Base-by-base conservation (phyloP, 2,888 invertebrate genomes). In the Brachyptera putata region DNA sequence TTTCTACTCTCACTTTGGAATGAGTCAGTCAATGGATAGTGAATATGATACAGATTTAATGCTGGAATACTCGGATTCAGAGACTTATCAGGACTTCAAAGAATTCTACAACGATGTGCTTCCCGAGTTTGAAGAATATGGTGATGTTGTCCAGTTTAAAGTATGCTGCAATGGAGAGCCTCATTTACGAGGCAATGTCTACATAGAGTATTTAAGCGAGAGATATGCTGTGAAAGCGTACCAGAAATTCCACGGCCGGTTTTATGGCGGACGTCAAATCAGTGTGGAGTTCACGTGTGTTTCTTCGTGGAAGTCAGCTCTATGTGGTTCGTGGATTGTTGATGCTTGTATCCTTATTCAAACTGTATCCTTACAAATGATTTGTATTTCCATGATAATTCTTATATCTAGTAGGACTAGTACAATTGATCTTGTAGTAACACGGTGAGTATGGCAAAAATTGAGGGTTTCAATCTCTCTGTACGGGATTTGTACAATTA, bases 121-220 rank as follows among this genome's bases (percentile, higher is more conserved):
- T 34, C 84, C 86, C 1, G 95, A 96, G 76, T 81, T 96, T 71
- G 83, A 88, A 70, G 70, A 67, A 24, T 68, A 68, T 61, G 80
- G 79, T 5, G 68, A 68, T 22, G 72, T 79, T 5, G 65, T 74
- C 4, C 77, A 78, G 68, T 63, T 66, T 39, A 61, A 64, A 21
- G 87, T 89, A 3, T 93, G 94, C 71, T 84, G 87, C 69, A 97
- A 96, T 73, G 84, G 82, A 57, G 90, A 92, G 72, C 79, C 85
- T 49, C 95, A 96, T 76, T 79, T 96, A 13, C 79, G 94, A 41
- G 96, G 96, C 0, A 95, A 96, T 74, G 88, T 94, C 26, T 95
- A 93, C 71, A 81, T 95, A 24, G 91, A 95, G 71, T 96, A 85
- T 75, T 74, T 71, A 4, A 78, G 74, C 0, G 79, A 81, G 64